A percentile compares a stretch with the other conserved stretches of the same genome.
Evolutionary conservation across 2,113 vertebrate species (phyloP).

Genomic region (Podarcis cretensis): DNA sequence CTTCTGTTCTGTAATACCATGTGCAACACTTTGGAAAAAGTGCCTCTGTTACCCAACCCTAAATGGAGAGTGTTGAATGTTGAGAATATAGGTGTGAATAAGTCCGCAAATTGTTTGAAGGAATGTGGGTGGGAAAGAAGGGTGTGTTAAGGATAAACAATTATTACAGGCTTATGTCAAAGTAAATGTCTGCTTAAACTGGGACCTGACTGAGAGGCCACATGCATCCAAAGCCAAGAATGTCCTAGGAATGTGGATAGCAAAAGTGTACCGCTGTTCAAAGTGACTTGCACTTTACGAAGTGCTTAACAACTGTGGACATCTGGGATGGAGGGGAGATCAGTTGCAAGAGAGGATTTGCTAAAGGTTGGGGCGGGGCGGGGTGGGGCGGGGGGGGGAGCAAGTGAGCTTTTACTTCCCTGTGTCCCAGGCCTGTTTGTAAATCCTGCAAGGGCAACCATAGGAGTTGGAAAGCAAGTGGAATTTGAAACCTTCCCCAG

Average conservation of each 20-base stretch:
- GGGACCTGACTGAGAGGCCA: background rate
- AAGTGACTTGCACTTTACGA: background rate
- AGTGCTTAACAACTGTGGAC: background rate
- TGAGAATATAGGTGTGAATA: constrained; percentile 11
- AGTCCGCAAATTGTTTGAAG: background rate
- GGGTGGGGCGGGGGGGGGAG: too few species aligned
- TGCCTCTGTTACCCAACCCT: background rate
- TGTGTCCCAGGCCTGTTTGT: background rate
- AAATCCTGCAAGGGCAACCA: constrained; percentile 6
- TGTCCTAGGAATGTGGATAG: constrained; percentile 23
- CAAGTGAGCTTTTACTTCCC: background rate
- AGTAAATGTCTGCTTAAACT: constrained; percentile 30
- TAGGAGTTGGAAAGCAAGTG: constrained; percentile 19
- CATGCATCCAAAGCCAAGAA: constrained; percentile 29
- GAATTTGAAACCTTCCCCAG: background rate
- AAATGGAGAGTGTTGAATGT: background rate
- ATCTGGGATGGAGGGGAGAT: constrained; percentile 29
- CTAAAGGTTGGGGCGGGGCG: background rate
- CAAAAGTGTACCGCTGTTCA: background rate
- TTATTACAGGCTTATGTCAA: constrained; percentile 20
- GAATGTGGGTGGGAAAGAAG: constrained; percentile 34
- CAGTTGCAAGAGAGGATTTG: constrained; percentile 24
- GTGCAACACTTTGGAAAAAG: background rate
- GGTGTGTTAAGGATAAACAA: background rate
- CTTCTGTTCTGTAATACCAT: background rate